phyloP scores from a whole-genome alignment of 2,113 vertebrate species.

The Rhizomys pruinosus region DNA sequence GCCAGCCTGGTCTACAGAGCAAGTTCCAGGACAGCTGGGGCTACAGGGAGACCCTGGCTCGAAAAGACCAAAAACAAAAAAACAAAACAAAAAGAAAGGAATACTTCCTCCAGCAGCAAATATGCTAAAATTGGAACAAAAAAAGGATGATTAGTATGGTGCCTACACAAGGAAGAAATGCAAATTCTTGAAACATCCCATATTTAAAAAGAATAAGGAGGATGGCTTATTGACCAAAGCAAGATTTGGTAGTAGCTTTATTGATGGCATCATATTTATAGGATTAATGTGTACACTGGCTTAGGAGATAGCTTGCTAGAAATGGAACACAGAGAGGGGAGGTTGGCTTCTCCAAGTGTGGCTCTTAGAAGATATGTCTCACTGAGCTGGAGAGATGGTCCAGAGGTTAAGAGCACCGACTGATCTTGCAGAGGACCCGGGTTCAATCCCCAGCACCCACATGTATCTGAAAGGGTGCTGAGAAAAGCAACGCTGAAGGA shows the following conservation, averaged over 20 bases:
- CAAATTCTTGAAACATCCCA: too few relatives aligned
- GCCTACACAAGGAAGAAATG: not conserved
- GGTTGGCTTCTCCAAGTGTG: not conserved
- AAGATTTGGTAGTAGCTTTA: not conserved
- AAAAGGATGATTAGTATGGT: too few relatives aligned
- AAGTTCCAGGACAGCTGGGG: too few relatives aligned
- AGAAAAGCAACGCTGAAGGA: not conserved
- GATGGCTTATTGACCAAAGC: too few relatives aligned
- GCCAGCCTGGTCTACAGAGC: too few relatives aligned
- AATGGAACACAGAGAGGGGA: not conserved
- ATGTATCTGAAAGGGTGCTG: not conserved
- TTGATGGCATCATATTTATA: not conserved
- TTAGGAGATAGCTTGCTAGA: not conserved
- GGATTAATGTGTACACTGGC: not conserved
- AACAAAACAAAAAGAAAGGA: not conserved
- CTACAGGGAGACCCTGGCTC: too few relatives aligned
- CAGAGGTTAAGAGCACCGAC: too few relatives aligned
- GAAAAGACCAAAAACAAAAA: too few relatives aligned
- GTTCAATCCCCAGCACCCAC: too few relatives aligned
- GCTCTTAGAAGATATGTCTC: not conserved
- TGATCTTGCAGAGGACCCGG: too few relatives aligned
- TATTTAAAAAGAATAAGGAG: too few relatives aligned
- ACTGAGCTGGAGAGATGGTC: too few relatives aligned
- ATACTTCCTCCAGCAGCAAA: not conserved
- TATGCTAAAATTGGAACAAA: not conserved